phyloP scores from a whole-genome alignment of 2,888 invertebrate genomes.

The Diaprepes abbreviatus region DNA sequence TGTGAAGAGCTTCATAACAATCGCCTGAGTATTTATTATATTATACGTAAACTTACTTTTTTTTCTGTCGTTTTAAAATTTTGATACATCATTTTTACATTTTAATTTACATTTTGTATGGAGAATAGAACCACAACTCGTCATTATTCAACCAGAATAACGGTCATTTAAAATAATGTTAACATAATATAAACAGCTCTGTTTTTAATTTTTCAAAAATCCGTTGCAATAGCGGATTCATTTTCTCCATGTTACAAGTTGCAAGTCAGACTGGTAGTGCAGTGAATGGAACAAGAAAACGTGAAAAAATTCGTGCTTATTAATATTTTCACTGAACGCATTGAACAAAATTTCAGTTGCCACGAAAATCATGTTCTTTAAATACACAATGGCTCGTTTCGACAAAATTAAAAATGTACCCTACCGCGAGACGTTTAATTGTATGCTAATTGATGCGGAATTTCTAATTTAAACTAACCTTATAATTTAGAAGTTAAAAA shows the following conservation, averaged over 20 bases:
- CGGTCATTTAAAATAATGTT: no score
- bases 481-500: conserved; percentile 25
- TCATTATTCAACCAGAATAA: no score
- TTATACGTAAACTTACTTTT: no score
- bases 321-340: conserved; percentile 4
- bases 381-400: conserved; percentile 21
- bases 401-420: conserved; percentile 22
- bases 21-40: no score
- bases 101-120: no score
- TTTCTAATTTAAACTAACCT: conserved; percentile 35
- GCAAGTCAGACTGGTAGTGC: conserved; percentile 10
- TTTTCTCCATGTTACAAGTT: neutral
- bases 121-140: no score
- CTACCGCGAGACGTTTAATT: conserved; percentile 21
- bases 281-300: conserved; percentile 24
- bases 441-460: conserved; percentile 39
- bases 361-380: conserved; percentile 27
- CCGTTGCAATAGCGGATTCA: no score
- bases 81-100: no score
- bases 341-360: conserved; percentile 12
- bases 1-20: no score
- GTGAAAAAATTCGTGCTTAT: conserved; percentile 25
- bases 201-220: no score
- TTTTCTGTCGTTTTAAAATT: no score
- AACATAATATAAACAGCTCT: no score